These are phyloP conservation scores for Melitaea athalia DNA, from an alignment of 2,888 invertebrate genomes.

Conservation along the genomic window DNA sequence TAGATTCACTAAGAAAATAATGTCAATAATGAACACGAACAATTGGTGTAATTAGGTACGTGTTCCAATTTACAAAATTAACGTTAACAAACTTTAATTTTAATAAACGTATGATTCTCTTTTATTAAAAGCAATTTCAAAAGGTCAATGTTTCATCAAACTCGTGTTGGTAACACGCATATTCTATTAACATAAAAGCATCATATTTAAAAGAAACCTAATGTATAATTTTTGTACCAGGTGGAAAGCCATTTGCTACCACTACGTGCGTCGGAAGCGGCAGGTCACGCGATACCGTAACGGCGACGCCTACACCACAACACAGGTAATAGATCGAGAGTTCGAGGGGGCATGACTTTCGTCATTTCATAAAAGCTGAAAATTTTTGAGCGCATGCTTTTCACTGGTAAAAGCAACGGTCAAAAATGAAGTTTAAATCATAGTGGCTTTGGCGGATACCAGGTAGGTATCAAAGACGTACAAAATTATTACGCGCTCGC, in stretches of 20 bases:
- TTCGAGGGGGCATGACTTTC: too few species aligned
- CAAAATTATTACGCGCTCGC: too few species aligned
- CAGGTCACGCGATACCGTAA: slow-evolving; percentile 90
- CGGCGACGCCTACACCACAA: slow-evolving; percentile 91
- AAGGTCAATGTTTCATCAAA: not conserved
- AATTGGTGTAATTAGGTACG: too few species aligned
- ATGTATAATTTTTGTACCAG: slow-evolving; percentile 51
- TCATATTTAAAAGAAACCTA: not conserved
- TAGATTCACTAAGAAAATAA: too few species aligned
- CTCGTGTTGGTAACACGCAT: not conserved
- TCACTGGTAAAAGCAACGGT: too few species aligned
- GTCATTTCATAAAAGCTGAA: too few species aligned
- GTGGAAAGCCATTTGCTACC: slow-evolving; percentile 94
- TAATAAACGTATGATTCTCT: not conserved
- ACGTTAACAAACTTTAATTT: not conserved
- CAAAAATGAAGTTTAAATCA: too few species aligned
- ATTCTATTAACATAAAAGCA: not conserved
- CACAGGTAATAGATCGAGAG: slow-evolving; percentile 82
- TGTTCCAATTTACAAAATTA: not conserved
- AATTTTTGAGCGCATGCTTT: too few species aligned
- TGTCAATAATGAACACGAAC: too few species aligned
- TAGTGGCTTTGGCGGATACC: too few species aligned
- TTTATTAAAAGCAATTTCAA: not conserved
- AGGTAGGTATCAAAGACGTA: too few species aligned
- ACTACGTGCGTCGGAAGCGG: slow-evolving; percentile 89